Evolutionary conservation across 2,888 invertebrate species (phyloP).

Genomic region (Leptinotarsa haldemani): DNA sequence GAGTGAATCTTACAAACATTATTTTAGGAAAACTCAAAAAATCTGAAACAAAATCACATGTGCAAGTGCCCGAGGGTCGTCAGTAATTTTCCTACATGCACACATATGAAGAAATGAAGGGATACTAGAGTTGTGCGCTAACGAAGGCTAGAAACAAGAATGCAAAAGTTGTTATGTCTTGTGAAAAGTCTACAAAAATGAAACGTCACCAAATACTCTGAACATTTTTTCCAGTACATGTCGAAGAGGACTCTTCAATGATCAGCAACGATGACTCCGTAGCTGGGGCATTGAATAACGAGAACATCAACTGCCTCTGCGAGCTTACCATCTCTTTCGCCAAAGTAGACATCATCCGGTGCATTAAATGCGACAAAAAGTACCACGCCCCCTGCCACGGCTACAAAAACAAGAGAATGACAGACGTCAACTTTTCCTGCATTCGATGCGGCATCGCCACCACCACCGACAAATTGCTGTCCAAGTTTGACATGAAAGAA

Average conservation of each 20-base stretch:
- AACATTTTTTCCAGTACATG: background rate
- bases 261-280: background rate
- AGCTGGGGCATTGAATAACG: too few relatives aligned
- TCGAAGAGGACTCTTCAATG: background rate
- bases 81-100: too few relatives aligned
- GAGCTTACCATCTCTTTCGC: conserved; percentile 14
- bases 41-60: too few relatives aligned
- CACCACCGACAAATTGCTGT: background rate
- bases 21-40: too few relatives aligned
- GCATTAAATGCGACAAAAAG: conserved; percentile 19
- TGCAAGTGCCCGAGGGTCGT: too few relatives aligned
- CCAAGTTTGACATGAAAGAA: background rate
- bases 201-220: background rate
- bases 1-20: too few relatives aligned
- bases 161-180: too few relatives aligned
- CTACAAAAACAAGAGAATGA: conserved; percentile 13
- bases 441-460: background rate
- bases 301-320: conserved; percentile 23
- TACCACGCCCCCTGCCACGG: conserved; percentile 35
- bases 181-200: too few relatives aligned
- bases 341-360: conserved; percentile 21
- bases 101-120: too few relatives aligned
- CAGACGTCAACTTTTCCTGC: background rate
- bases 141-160: too few relatives aligned
- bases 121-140: too few relatives aligned